phyloP scores from a whole-genome alignment of 2,797 vertebrate genomes.

The Orestias chungarensis region DNA sequence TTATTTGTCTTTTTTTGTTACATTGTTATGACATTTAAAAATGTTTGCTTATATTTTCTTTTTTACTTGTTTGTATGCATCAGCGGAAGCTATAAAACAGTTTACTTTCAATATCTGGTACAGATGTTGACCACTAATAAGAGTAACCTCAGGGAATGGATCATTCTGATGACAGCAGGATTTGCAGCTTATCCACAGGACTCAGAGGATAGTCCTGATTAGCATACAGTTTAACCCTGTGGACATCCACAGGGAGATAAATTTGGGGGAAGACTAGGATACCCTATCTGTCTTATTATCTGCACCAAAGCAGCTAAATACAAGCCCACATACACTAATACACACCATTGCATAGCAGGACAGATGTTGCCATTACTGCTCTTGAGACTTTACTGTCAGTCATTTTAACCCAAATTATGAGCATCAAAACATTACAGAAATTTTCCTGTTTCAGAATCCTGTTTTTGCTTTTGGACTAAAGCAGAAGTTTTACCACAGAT shows the following conservation, averaged over 20 bases:
- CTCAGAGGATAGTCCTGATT: conserved; percentile 26
- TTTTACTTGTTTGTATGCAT: background rate
- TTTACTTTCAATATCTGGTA: background rate
- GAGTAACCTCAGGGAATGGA: background rate
- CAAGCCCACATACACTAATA: no score
- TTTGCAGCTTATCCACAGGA: conserved; percentile 38
- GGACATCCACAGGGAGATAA: conserved; percentile 49
- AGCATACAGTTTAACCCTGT: conserved; percentile 35
- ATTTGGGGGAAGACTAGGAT: conserved; percentile 42
- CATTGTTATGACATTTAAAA: no score
- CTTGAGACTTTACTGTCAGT: conserved; percentile 32
- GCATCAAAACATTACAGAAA: background rate
- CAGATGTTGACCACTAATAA: background rate
- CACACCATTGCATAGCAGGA: no score
- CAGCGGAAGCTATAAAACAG: background rate
- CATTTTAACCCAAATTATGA: conserved; percentile 55
- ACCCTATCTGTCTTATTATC: conserved; percentile 49
- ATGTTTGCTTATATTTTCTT: background rate
- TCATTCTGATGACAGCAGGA: conserved; percentile 20
- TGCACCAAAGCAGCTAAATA: background rate
- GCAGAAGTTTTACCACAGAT: background rate
- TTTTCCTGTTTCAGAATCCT: background rate
- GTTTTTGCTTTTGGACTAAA: background rate
- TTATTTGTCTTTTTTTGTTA: background rate
- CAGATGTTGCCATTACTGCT: conserved; percentile 41